These are phyloP conservation scores for Brachypalpus laphriformis DNA, from an alignment of 2,888 invertebrate genomes.

Conservation along the genomic window DNA sequence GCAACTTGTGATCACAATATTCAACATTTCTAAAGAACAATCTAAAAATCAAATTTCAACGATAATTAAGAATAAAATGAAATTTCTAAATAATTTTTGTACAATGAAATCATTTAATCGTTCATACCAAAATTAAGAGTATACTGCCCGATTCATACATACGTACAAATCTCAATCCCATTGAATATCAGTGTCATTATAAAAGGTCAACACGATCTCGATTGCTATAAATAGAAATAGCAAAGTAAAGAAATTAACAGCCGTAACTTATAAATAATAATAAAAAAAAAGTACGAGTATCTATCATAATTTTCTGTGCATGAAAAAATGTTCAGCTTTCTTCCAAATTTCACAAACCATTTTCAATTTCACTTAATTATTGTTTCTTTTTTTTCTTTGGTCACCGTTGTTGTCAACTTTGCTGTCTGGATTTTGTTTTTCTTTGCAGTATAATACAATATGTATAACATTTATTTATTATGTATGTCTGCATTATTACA, in stretches of 20 bases:
- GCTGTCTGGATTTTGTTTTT: background rate
- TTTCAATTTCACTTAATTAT: conserved; percentile 55
- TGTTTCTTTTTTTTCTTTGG: conserved; percentile 1
- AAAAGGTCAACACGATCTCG: conserved; percentile 49
- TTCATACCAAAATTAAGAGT: conserved; percentile 36
- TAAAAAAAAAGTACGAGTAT: conserved; percentile 34
- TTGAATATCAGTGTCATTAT: conserved; percentile 41
- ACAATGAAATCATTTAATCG: conserved; percentile 32
- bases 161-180: conserved; percentile 46
- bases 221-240: conserved; percentile 37
- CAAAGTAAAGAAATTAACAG: conserved; percentile 33
- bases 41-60: background rate
- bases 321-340: conserved; percentile 70
- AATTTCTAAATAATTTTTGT: conserved; percentile 30
- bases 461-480: background rate
- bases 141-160: conserved; percentile 66
- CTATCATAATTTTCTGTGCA: conserved; percentile 55
- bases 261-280: conserved; percentile 31
- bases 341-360: conserved; percentile 73
- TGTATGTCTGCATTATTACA: conserved; percentile 21
- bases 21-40: conserved; percentile 26
- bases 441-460: background rate
- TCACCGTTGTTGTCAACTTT: conserved; percentile 12
- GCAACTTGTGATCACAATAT: conserved; percentile 48
- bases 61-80: background rate